Evolutionary conservation across 1,140 invertebrate species (phyloP).

Genomic region (Scaptomyza hsui): DNA sequence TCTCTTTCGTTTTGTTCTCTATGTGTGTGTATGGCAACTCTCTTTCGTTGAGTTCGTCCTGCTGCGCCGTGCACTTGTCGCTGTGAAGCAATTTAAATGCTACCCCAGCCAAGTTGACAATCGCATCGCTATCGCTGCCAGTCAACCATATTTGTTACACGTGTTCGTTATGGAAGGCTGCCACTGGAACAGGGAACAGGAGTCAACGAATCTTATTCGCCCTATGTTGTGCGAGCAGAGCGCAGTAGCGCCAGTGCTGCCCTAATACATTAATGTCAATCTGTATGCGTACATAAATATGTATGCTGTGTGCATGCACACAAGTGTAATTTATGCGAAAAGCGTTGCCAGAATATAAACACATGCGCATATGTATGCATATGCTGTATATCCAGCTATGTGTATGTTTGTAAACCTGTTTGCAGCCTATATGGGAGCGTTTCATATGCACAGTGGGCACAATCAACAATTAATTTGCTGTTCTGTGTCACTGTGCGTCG

Average conservation of each 20-base stretch:
- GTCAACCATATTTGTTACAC: constrained; percentile 67
- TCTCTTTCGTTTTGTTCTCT: neutral
- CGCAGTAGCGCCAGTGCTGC: constrained; percentile 52
- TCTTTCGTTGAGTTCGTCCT: constrained; percentile 44
- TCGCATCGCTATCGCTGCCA: constrained; percentile 42
- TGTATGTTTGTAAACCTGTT: constrained; percentile 65
- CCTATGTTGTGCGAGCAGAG: constrained; percentile 29
- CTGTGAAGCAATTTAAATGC: constrained; percentile 49
- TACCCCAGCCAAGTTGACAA: constrained; percentile 58
- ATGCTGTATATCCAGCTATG: constrained; percentile 1
- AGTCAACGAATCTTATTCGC: constrained; percentile 65
- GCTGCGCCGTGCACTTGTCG: constrained; percentile 58
- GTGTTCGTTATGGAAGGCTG: constrained; percentile 80
- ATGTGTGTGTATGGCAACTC: neutral
- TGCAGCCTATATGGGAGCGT: constrained; percentile 55
- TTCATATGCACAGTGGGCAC: constrained; percentile 62
- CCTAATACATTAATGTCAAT: constrained; percentile 28
- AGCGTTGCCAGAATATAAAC: constrained; percentile 77
- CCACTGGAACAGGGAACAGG: constrained; percentile 30
- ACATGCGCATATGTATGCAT: constrained; percentile 27
- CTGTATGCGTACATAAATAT: constrained; percentile 14
- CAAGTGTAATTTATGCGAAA: constrained; percentile 72
- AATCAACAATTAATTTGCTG: constrained; percentile 18
- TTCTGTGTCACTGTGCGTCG: constrained; percentile 56
- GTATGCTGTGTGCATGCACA: constrained; percentile 15